Conservation (phyloP, 1,140 invertebrate genomes). For the Bombus balteatus region DNA sequence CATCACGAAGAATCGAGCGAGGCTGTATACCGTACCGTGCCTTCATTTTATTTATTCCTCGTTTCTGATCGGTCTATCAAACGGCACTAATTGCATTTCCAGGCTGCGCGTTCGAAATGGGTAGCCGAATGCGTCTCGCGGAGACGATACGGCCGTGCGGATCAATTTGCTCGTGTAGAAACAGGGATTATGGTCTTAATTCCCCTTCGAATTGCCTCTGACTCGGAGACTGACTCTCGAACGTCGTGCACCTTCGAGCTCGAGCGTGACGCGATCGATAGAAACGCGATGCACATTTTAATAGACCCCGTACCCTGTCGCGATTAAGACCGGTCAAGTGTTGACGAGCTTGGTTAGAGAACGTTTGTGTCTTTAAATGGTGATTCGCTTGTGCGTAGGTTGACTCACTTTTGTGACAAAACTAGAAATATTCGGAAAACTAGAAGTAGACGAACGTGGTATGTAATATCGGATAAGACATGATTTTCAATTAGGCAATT, state of each 20-base stretch:
- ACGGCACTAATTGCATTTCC: slow-evolving; percentile 20
- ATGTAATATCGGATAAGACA: too few species aligned
- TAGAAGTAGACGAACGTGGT: too few species aligned
- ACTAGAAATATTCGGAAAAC: too few species aligned
- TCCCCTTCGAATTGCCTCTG: slow-evolving; percentile 12
- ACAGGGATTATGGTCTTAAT: slow-evolving; percentile 39
- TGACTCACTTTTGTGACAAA: too few species aligned
- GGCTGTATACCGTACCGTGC: background rate
- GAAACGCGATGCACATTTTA: slow-evolving; percentile 7
- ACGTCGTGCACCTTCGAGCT: background rate
- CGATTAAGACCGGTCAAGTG: background rate
- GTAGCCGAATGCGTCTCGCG: background rate
- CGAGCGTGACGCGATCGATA: background rate
- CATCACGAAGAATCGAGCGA: background rate
- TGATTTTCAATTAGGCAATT: too few species aligned
- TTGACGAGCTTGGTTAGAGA: background rate
- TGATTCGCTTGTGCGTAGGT: background rate
- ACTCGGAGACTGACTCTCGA: slow-evolving; percentile 2
- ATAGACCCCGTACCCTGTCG: background rate
- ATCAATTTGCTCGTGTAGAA: slow-evolving; percentile 32
- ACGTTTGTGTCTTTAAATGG: too few species aligned
- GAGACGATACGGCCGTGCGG: background rate
- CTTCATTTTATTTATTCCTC: background rate
- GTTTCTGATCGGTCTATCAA: background rate
- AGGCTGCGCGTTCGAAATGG: background rate